Evolutionary conservation across 2,888 invertebrate genomes (phyloP).

Genomic region (Danaus chrysippus): DNA sequence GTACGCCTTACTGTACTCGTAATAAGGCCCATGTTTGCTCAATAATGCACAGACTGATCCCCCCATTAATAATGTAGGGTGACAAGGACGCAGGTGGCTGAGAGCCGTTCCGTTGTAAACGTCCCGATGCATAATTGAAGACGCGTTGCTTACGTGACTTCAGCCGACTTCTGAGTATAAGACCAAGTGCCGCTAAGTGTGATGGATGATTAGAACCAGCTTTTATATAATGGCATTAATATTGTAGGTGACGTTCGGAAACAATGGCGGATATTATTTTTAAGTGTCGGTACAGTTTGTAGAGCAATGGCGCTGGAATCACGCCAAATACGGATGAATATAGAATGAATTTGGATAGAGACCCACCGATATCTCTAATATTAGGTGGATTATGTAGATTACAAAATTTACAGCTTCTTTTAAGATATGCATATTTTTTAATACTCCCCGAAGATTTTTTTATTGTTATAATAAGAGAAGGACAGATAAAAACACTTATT

Average conservation of each 20-base stretch:
- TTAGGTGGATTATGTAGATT: too few species aligned
- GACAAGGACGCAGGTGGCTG: slow-evolving; percentile 70
- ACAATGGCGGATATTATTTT: neutral
- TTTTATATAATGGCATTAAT: slow-evolving; percentile 5
- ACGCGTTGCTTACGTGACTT: slow-evolving; percentile 53
- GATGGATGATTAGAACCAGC: slow-evolving; percentile 42
- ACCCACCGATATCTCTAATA: too few species aligned
- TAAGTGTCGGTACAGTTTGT: neutral
- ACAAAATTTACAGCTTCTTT: too few species aligned
- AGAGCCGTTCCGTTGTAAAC: slow-evolving; percentile 58
- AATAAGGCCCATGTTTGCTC: slow-evolving; percentile 14
- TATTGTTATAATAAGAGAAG: too few species aligned
- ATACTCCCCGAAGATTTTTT: too few species aligned
- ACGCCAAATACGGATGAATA: neutral
- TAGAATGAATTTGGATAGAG: too few species aligned
- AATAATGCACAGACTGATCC: slow-evolving; percentile 9
- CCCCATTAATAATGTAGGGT: slow-evolving; percentile 73
- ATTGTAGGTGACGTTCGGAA: slow-evolving; percentile 3
- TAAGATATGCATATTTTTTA: too few species aligned
- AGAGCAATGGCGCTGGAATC: neutral
- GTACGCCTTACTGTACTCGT: slow-evolving; percentile 10
- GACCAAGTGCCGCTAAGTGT: slow-evolving; percentile 43
- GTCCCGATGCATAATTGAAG: slow-evolving; percentile 73
- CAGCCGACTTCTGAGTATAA: slow-evolving; percentile 43
- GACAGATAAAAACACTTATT: too few species aligned